Percentiles rank a stretch among this genome's conserved stretches.
phyloP scores from a whole-genome alignment of 2,888 invertebrate genomes.

The Subacronicta megacephala region DNA sequence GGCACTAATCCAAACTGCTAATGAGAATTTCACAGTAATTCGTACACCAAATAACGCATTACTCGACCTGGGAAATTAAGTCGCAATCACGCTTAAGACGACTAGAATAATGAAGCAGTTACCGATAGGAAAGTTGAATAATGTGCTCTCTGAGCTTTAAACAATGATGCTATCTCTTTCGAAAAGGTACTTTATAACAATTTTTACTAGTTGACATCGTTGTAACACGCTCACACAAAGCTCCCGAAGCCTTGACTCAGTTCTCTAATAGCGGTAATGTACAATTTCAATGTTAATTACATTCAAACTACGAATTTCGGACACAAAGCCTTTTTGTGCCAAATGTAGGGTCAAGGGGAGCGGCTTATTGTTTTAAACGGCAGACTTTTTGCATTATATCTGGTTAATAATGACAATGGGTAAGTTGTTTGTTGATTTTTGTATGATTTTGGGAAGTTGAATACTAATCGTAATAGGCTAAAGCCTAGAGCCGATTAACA shows the following conservation, averaged over 20 bases:
- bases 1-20: too few relatives aligned
- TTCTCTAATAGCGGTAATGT: conserved; percentile 55
- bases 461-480: too few relatives aligned
- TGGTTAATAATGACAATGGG: conserved; percentile 29
- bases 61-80: too few relatives aligned
- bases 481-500: too few relatives aligned
- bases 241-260: conserved; percentile 65
- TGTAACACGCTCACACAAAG: conserved; percentile 26
- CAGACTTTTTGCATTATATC: too few relatives aligned
- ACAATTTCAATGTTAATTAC: conserved; percentile 73
- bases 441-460: neutral
- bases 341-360: conserved; percentile 64
- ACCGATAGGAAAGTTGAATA: too few relatives aligned
- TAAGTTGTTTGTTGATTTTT: conserved; percentile 12
- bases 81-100: too few relatives aligned
- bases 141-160: too few relatives aligned
- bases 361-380: conserved; percentile 56
- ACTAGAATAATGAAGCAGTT: too few relatives aligned
- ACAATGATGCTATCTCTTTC: too few relatives aligned
- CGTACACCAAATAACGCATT: too few relatives aligned
- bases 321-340: conserved; percentile 64
- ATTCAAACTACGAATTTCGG: conserved; percentile 61
- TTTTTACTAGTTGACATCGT: neutral
- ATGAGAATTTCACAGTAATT: too few relatives aligned
- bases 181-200: neutral